Evolutionary conservation across 2,888 invertebrate genomes (phyloP), one percentile per base, ranked within the genome.

Genomic region (Merodon equestris): DNA sequence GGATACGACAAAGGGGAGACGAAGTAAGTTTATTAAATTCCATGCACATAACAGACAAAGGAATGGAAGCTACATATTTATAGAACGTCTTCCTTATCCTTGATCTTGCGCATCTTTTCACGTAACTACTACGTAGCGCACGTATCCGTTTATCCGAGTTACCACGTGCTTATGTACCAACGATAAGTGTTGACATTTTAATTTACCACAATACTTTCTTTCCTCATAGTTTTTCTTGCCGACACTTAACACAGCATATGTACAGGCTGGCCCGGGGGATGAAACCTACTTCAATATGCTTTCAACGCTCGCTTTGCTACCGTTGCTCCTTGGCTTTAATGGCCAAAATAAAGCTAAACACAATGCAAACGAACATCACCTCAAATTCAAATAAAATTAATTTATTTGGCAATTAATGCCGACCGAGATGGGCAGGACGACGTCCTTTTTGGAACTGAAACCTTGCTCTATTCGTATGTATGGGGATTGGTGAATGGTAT

Each of bases 401-500:
- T 77, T 77, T 77, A 77, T 77, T 77, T 73, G 57, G 61, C 73
- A 73, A 73, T 73, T 73, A 68, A 67, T 64, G 44, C 12, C 51
- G 18, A n/a, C 18, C 7, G 27, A 27, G 7, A 27, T 7, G 27
- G 27, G 27, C 27, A 27, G 27, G 27, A 27, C 2, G 27, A 27
- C 27, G 7, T 7, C 7, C 3, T 27, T 27, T 27, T 27, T 7
- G 27, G 2, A 27, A 2, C 27, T 2, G 27, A 27, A 27, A n/a
- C n/a, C n/a, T n/a, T n/a, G n/a, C n/a, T 7, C 3, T 27, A 27
- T 27, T 27, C 27, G 27, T 27, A 27, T 27, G n/a, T 27, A 2
- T 27, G 27, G n/a, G n/a, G n/a, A n/a, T n/a, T n/a, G n/a, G n/a
- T n/a, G n/a, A n/a, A n/a, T n/a, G 7, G 3, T 27, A 27, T 27